phyloP scores from a whole-genome alignment of 2,113 vertebrate genomes.

The Polyodon spathula region DNA sequence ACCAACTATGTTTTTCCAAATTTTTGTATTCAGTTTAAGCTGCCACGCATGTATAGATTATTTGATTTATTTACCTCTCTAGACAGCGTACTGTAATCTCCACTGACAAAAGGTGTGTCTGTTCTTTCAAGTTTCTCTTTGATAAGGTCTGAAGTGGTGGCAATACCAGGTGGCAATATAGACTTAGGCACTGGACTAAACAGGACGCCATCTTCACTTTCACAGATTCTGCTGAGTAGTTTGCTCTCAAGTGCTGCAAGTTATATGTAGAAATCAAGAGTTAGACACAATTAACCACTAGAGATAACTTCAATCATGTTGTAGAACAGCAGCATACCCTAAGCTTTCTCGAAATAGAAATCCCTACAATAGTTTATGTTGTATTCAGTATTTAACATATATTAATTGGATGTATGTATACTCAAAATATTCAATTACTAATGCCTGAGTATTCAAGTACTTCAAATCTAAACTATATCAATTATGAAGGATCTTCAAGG shows the following conservation, averaged over 20 bases:
- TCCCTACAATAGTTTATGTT: no score
- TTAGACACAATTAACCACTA: no score
- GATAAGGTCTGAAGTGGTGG: slow-evolving; percentile 10
- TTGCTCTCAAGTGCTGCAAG: slow-evolving; percentile 59
- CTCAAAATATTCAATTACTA: neutral
- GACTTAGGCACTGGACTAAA: slow-evolving; percentile 25
- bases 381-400: no score
- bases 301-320: no score
- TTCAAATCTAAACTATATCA: neutral
- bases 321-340: no score
- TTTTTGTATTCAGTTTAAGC: neutral
- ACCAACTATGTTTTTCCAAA: neutral
- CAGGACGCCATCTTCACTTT: slow-evolving; percentile 37
- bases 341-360: no score
- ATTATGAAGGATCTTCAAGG: neutral
- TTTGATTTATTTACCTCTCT: slow-evolving; percentile 26
- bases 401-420: neutral
- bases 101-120: slow-evolving; percentile 5
- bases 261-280: neutral
- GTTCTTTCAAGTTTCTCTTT: slow-evolving; percentile 7
- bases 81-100: slow-evolving; percentile 29
- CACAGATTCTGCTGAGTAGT: slow-evolving; percentile 64
- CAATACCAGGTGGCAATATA: slow-evolving; percentile 12
- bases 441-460: neutral
- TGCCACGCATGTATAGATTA: neutral